phyloP scores from a whole-genome alignment of 2,888 invertebrate genomes.

The Polymixis lichenea region DNA sequence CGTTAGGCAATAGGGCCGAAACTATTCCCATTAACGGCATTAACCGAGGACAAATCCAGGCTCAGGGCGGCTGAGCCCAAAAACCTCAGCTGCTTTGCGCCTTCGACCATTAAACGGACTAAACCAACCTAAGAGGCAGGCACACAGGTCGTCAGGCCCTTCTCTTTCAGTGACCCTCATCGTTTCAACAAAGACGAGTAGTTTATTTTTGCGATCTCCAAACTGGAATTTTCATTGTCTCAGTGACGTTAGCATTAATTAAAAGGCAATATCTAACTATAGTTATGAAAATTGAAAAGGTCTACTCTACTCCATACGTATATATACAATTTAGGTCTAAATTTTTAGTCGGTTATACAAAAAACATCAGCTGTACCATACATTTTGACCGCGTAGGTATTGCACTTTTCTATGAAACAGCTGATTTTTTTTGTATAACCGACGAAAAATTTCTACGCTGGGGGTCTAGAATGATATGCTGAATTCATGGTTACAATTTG shows the following conservation, averaged over 20 bases:
- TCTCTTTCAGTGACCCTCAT: background rate
- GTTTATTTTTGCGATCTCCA: constrained; percentile 4
- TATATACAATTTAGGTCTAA: background rate
- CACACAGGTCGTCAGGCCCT: background rate
- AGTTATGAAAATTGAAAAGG: background rate
- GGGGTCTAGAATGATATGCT: too few species aligned
- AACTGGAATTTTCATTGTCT: background rate
- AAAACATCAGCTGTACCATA: too few species aligned
- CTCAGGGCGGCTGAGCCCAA: background rate
- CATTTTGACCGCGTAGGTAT: too few species aligned
- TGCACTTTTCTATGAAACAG: too few species aligned
- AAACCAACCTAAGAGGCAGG: background rate
- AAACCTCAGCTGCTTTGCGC: background rate
- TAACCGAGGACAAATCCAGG: too few species aligned
- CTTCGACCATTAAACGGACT: background rate
- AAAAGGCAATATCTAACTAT: constrained; percentile 2
- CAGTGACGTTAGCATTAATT: constrained; percentile 7
- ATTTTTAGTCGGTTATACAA: too few species aligned
- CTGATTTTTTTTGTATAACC: too few species aligned
- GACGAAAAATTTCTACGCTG: too few species aligned
- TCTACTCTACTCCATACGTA: background rate
- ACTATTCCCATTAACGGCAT: background rate
- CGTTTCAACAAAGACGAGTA: background rate
- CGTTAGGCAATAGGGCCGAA: background rate
- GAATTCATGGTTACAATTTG: too few species aligned